These are phyloP conservation scores for Celastrina argiolus DNA, from an alignment of 2,888 invertebrate genomes.

Conservation along the genomic window DNA sequence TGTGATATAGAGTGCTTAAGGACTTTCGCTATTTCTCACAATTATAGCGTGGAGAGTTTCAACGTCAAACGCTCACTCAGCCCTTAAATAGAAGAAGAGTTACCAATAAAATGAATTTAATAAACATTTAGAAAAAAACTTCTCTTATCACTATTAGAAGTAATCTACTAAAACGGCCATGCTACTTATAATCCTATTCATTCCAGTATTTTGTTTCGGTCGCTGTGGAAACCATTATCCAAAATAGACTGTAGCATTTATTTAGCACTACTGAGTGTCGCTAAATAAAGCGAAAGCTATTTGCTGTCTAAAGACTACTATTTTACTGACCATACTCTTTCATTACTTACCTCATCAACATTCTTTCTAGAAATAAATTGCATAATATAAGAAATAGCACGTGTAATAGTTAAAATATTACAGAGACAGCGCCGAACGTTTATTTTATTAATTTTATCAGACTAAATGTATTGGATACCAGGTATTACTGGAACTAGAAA, in stretches of 20 bases:
- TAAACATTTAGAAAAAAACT: no score
- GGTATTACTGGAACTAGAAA: no score
- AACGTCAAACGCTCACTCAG: no score
- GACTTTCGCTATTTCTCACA: no score
- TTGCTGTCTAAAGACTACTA: background rate
- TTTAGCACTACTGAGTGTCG: background rate
- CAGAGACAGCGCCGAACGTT: background rate
- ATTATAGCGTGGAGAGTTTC: no score
- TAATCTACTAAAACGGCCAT: no score
- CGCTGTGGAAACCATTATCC: background rate
- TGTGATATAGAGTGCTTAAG: no score
- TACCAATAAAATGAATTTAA: no score
- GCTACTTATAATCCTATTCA: no score
- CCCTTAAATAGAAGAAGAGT: no score
- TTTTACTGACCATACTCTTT: background rate
- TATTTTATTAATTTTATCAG: background rate
- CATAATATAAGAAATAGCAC: background rate
- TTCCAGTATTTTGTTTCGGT: background rate
- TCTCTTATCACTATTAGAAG: no score
- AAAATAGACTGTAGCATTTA: conserved; percentile 5
- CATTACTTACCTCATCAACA: background rate
- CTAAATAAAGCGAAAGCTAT: background rate
- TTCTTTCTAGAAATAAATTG: background rate
- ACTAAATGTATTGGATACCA: background rate
- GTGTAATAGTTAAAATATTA: background rate